A percentile compares a stretch with the other conserved stretches of the same genome.
These are phyloP conservation scores for Argyrosomus japonicus DNA, from an alignment of 2,113 vertebrate genomes.

Conservation along the genomic window DNA sequence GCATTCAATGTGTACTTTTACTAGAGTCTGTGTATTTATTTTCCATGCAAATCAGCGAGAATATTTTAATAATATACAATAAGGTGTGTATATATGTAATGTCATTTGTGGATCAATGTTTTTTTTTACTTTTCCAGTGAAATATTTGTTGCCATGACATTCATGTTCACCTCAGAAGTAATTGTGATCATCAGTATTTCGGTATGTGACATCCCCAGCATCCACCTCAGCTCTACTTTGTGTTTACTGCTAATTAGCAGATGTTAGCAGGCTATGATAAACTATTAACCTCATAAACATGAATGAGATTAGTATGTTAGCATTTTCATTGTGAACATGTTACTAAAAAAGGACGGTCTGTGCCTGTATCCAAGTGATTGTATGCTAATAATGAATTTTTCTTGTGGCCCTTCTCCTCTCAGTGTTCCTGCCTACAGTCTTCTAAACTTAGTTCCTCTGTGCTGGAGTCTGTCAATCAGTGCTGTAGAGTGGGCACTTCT, in stretches of 20 bases:
- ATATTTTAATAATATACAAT: background rate
- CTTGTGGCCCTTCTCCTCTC: background rate
- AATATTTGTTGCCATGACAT: background rate
- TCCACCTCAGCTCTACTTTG: background rate
- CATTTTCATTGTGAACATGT: background rate
- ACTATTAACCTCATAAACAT: background rate
- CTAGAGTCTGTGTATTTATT: background rate
- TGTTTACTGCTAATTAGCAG: background rate
- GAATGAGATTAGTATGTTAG: background rate
- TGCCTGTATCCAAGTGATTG: background rate
- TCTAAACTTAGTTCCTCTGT: constrained; percentile 7
- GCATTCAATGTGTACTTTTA: background rate
- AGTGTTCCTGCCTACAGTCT: constrained; percentile 5
- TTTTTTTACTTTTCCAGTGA: too few relatives aligned
- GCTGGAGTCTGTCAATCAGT: constrained; percentile 28
- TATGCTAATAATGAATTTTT: background rate
- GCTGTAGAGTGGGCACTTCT: background rate
- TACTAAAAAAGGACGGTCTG: background rate
- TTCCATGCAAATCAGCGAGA: background rate
- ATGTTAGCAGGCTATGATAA: background rate
- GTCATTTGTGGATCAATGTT: too few relatives aligned
- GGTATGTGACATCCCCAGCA: too few relatives aligned
- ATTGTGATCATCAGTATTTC: background rate
- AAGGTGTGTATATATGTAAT: too few relatives aligned
- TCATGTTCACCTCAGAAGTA: background rate